Percentiles rank a stretch among this genome's conserved stretches.
Evolutionary conservation across 2,888 invertebrate species (phyloP).

Genomic region (Drosophila bunnanda): DNA sequence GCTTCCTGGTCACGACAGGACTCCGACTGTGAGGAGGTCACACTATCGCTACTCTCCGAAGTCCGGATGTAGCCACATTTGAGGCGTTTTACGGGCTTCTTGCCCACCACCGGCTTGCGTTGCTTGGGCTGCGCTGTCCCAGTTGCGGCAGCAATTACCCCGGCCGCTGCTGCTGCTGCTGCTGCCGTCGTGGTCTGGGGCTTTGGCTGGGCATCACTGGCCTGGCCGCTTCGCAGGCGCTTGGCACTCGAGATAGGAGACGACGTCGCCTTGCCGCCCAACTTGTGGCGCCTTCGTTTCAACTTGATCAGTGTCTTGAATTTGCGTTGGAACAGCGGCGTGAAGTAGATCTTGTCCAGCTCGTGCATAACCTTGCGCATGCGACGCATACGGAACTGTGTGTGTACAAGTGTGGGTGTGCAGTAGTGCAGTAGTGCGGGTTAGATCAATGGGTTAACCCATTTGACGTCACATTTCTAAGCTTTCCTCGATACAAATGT

Average conservation of each 20-base stretch:
- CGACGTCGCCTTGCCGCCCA: slow-evolving; percentile 30
- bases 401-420: neutral
- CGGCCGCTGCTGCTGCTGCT: neutral
- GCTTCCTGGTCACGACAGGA: slow-evolving; percentile 5
- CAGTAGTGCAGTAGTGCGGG: slow-evolving; percentile 6
- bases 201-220: neutral
- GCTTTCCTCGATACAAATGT: neutral
- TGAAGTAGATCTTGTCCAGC: slow-evolving; percentile 82
- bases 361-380: slow-evolving; percentile 81
- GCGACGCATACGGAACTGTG: slow-evolving; percentile 75
- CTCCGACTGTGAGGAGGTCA: slow-evolving; percentile 19
- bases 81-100: neutral
- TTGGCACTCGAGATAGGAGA: neutral
- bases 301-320: slow-evolving; percentile 63
- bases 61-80: slow-evolving; percentile 1
- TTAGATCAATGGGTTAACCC: neutral
- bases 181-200: neutral
- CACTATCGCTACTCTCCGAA: slow-evolving; percentile 22
- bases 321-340: slow-evolving; percentile 74
- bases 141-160: neutral
- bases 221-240: slow-evolving; percentile 31
- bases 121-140: neutral
- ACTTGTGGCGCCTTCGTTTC: slow-evolving; percentile 59
- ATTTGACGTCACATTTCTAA: neutral
- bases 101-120: neutral